Evolutionary conservation across 2,888 invertebrate genomes (phyloP).

Genomic region (Baronia brevicornis): DNA sequence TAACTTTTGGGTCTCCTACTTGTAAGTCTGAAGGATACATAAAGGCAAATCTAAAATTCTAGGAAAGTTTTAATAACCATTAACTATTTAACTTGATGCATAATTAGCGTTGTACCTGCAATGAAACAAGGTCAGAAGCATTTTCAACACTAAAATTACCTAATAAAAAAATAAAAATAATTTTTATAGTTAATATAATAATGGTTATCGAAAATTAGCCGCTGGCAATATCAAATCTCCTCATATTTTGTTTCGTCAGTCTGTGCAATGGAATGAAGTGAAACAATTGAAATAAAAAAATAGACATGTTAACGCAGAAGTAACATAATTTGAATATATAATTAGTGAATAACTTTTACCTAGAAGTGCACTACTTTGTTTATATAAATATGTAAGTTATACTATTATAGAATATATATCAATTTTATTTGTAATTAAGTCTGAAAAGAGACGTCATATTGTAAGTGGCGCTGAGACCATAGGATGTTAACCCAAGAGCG

Average conservation of each 20-base stretch:
- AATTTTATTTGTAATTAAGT: conserved; percentile 7
- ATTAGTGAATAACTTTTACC: conserved; percentile 9
- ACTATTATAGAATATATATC: not conserved
- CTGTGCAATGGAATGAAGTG: conserved; percentile 30
- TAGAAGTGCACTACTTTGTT: conserved; percentile 9
- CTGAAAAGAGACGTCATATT: conserved; percentile 20
- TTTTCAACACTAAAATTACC: too few species aligned
- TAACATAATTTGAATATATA: conserved; percentile 17
- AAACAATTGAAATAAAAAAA: conserved; percentile 36
- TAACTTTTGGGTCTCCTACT: too few species aligned
- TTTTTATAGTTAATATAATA: too few species aligned
- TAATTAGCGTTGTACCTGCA: too few species aligned
- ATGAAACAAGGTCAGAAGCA: too few species aligned
- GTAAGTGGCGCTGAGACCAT: conserved; percentile 26
- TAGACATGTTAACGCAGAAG: conserved; percentile 31
- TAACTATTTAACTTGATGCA: too few species aligned
- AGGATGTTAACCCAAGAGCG: conserved; percentile 20
- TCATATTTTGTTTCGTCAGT: conserved; percentile 13
- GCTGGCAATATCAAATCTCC: conserved; percentile 1
- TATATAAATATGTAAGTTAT: conserved; percentile 7
- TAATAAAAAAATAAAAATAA: too few species aligned
- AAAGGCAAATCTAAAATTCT: too few species aligned
- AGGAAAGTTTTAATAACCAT: too few species aligned
- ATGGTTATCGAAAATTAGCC: not conserved
- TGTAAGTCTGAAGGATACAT: too few species aligned